phyloP scores from a whole-genome alignment of 2,113 vertebrate genomes.

The Geococcyx californianus region DNA sequence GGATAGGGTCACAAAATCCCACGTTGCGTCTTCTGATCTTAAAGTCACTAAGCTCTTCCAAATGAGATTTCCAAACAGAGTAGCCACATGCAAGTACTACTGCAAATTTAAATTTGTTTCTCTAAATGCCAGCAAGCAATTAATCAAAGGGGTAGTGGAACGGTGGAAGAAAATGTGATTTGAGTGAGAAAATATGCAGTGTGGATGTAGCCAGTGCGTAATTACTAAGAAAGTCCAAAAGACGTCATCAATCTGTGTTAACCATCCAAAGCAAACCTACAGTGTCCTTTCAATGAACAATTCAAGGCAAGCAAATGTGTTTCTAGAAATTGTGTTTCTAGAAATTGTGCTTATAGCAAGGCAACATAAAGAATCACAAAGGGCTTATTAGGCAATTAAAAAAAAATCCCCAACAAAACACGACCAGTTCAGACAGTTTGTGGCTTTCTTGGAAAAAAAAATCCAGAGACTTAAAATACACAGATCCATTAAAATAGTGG shows the following conservation, averaged over 20 bases:
- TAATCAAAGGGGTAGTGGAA: background rate
- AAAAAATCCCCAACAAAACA: background rate
- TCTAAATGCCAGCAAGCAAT: background rate
- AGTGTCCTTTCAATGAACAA: background rate
- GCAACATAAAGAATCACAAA: background rate
- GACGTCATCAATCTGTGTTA: background rate
- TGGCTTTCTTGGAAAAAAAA: background rate
- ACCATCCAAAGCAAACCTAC: background rate
- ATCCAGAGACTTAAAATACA: background rate
- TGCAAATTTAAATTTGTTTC: background rate
- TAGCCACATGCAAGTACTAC: background rate
- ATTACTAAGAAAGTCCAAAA: background rate
- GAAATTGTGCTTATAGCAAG: background rate
- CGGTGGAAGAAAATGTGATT: background rate
- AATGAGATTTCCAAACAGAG: background rate
- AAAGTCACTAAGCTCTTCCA: background rate
- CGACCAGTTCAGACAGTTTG: background rate
- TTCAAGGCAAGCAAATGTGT: background rate
- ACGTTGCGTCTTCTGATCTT: background rate
- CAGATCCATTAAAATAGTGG: background rate
- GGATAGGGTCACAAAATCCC: background rate
- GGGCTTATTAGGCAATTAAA: background rate
- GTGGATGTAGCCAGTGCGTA: background rate
- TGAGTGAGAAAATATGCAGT: background rate
- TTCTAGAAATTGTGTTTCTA: background rate